Evolutionary conservation across 2,797 vertebrate species (phyloP), one percentile per base, ranked within the genome.

Genomic region (Novumbra hubbsi): DNA sequence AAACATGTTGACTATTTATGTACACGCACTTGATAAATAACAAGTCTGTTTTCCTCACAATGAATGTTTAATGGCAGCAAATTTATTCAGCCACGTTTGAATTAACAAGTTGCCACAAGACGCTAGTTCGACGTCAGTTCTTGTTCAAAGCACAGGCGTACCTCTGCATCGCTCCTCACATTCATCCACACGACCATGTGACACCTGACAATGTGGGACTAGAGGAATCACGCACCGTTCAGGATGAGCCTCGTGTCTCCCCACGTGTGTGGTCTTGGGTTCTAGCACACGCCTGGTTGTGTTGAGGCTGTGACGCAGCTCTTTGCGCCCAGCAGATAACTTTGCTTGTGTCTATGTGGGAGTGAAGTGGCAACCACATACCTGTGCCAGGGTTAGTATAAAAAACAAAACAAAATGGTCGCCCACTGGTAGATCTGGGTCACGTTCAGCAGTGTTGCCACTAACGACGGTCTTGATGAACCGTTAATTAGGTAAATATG

Each of bases 381-480:
- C 52, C 77, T 81, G 75, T 76, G 28, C 14, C 71, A 70, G 17
- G 62, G 66, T 3, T 14, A n/a, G 73, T 76, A n/a, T n/a, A 3
- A 2, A 45, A 15, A 78, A 62, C 75, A 75, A 77, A 72, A 12
- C 0, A 60, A 60, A 21, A 60, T 57, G 55, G 55, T 76, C 73
- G 1, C 80, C 80, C 82, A 86, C 80, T 77, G 77, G 76, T 69
- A 78, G 72, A 77, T 73, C 73, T 16, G 1, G 63, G 81, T 84
- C 79, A 77, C 1, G 15, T 27, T 76, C 49, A 64, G 65, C 30
- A 83, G 75, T 76, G 80, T 77, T 67, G 72, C 83, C 41, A 7
- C 79, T 84, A 83, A 87, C 81, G 80, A 77, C 68, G 34, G 8
- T 80, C 68, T 80, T 81, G 71, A 78, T 78, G 77, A 83, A 77